Base-by-base conservation (phyloP, 1,140 invertebrate species). In the Drosophila dunni region DNA sequence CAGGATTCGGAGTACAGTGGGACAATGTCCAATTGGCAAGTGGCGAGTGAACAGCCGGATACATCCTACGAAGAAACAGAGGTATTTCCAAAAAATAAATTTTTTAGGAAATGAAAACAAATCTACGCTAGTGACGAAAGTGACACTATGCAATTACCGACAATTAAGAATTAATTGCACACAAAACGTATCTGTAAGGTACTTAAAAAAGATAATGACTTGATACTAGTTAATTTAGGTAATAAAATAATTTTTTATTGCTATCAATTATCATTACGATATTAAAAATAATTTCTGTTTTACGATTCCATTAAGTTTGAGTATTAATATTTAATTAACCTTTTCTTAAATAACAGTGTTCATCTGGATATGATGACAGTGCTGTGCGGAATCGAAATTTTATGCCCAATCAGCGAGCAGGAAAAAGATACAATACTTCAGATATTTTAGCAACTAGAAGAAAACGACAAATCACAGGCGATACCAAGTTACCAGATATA, bases 401-500 rank as follows among this genome's bases (percentile, higher is more conserved):
- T 15, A 1, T 9, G 5, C 6, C 20, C 6, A 17, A 20, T 15
- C 50, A 34, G 10, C 15, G 15, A 2, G 7, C 33, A 1, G 46
- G 24, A 0, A 53, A 36, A 29, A 46, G 20, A n/a, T 11, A 7
- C 0, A 45, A 29, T 44, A 11, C 8, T 7, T 4, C 29, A 0
- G 40, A 48, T 46, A 48, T 10, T n/a, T 2, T 24, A 3, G 9
- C 15, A 11, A 3, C 40, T 8, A 62, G 53, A 13, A 50, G 48
- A 10, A 53, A 54, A 20, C 54, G 29, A 15, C 24, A 54, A 1
- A 17, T 45, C 9, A 33, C 54, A 1, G 51, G 56, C 42, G 57
- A 51, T 13, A 34, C 56, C 2, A 75, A 71, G 15, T 20, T 75
- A 20, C 73, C 73, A 10, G 73, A 60, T 24, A 58, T 75, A 24